Base-by-base conservation (phyloP, 2,888 invertebrate species). In the Aleiodes testaceus region DNA sequence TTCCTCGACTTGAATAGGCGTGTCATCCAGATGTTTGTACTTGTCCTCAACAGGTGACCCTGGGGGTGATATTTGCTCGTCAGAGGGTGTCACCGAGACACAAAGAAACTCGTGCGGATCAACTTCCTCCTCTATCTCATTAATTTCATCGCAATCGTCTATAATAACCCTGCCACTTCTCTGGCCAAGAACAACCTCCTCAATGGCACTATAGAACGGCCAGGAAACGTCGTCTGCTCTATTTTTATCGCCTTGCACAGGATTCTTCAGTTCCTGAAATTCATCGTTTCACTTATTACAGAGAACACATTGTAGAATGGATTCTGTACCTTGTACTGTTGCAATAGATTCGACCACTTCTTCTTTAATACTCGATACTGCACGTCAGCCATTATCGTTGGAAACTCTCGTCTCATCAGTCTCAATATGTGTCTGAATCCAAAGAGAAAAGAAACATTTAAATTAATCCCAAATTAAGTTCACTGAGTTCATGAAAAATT, bases 161-260 rank as follows among this genome's bases (percentile, higher is more conserved):
- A 36, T 61, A 14, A 36, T 45, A 50, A 66, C 44, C 12, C 67
- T 72, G 20, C 67, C 53, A 55, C 53, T 50, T 11, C 72, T 75
- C 26, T 75, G 75, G 63, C 82, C 81, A 26, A 83, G 76, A 22
- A 84, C 78, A 47, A 70, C 53, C 73, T 84, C 82, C 77, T 83
- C 85, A 76, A 84, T 83, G 26, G 82, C 82, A 53, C 75, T 75
- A 79, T 82, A 85, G 74, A 85, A 85, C 64, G 84, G 84, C 84
- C 82, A 82, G 22, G 84, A 85, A 44, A 85, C 80, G 76, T 84
- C 85, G 79, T 85, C 81, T 61, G 81, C 81, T 63, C 80, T 80
- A 79, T 84, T 85, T 78, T 81, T 84, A 78, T 82, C 83, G 3
- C 83, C 84, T 79, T 84, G 82, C 11, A 82, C 82, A 66, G 84